Evolutionary conservation across 2,888 invertebrate species (phyloP), one percentile per base, ranked within the genome.

Genomic region (Myathropa florea): DNA sequence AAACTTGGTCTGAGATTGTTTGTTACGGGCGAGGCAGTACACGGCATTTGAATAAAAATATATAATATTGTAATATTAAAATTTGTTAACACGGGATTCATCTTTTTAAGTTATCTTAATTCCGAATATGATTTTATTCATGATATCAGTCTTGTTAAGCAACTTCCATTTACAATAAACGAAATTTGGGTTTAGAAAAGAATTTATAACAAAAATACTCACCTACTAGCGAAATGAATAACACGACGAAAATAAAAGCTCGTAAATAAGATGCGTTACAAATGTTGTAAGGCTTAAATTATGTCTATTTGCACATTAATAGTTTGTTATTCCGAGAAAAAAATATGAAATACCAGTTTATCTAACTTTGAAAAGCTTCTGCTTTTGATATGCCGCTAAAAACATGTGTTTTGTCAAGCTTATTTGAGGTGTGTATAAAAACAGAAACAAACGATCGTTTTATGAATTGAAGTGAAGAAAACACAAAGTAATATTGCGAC

Each of bases 1-100:
- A 80, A 71, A 71, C 75, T 70, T 71, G 80, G 80, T 36, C 64
- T 65, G 70, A 75, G 68, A 9, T 60, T 80, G 83, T 64, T 30
- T 63, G 61, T 21, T 30, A 18, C 63, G 63, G 57, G 39, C 23
- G 55, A n/a, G n/a, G 18, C 12, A 10, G 23, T 46, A 46, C 12
- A 28, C 64, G 71, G 21, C 28, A 24, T 53, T 18, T 33, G 3
- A 4, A 57, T 24, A 57, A 7, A 23, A 24, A 24, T 12, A 33
- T 39, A 57, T 64, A 33, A 71, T 59, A 53, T 23, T 57, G 23
- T 23, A 4, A 57, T 12, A 79, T 10, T 55, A 64, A 64, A 26
- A 55, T 46, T 46, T 36, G 7, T 39, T 36, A 12, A 33, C 30
- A 60, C 4, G 33, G 7, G 7, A 39, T 14, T 46, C n/a, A 18